Evolutionary conservation across 1,140 invertebrate genomes (phyloP).

Genomic region (Lethrus apterus): DNA sequence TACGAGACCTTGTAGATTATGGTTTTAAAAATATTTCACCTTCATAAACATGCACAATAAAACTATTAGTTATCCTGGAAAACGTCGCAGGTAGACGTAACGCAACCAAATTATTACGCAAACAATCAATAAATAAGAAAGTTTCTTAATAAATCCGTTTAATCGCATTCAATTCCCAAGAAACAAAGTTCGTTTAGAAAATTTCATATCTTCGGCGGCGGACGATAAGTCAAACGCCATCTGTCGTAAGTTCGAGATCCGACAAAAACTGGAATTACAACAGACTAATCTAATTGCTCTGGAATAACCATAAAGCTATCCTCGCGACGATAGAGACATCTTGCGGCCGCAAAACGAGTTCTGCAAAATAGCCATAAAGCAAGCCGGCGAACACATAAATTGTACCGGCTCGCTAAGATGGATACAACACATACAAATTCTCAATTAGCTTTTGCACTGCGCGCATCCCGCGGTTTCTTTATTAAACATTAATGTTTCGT

Average conservation of each 20-base stretch:
- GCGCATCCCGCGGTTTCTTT: constrained; percentile 14
- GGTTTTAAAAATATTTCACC: too few relatives aligned
- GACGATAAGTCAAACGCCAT: constrained; percentile 35
- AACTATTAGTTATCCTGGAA: too few relatives aligned
- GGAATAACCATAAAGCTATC: constrained; percentile 38
- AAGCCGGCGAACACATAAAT: constrained; percentile 36
- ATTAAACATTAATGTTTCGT: too few relatives aligned
- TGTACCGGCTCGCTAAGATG: constrained; percentile 27
- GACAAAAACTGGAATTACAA: constrained; percentile 37
- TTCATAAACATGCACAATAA: too few relatives aligned
- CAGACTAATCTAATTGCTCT: constrained; percentile 39
- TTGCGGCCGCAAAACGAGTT: constrained; percentile 37
- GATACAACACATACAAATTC: constrained; percentile 38
- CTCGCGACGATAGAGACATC: constrained; percentile 39
- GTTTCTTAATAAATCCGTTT: too few relatives aligned
- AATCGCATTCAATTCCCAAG: too few relatives aligned
- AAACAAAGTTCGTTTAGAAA: too few relatives aligned
- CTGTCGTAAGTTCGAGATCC: constrained; percentile 30
- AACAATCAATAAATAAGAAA: too few relatives aligned
- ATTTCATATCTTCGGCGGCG: constrained; percentile 12
- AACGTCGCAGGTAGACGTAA: too few relatives aligned
- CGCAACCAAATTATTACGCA: too few relatives aligned
- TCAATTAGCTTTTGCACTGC: constrained; percentile 26
- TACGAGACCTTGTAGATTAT: too few relatives aligned
- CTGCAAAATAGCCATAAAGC: constrained; percentile 36